Base-by-base conservation (phyloP, 2,888 invertebrate genomes). In the Dryomyza anilis region DNA sequence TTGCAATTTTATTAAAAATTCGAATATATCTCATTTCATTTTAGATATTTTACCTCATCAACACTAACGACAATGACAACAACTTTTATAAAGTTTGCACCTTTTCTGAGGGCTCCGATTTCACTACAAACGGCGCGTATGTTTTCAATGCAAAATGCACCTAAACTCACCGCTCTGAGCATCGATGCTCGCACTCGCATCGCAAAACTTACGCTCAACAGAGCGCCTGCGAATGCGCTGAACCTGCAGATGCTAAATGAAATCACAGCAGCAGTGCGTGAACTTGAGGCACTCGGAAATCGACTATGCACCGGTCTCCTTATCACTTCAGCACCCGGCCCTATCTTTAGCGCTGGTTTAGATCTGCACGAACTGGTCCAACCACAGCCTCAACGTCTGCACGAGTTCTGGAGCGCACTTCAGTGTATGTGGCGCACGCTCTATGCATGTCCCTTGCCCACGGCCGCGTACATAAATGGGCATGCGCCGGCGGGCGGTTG, bases 401-500 rank as follows among this genome's bases (percentile, higher is more conserved):
- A 30, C 43, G 21, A 19, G 3, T 23, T 63, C 8, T 66, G 63
- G 58, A 6, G n/a, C 6, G 19, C 66, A 14, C 25, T 66, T n/a
- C 66, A 63, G 39, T 59, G 63, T 56, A 19, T 63, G 21, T 66
- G 66, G 66, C 50, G 30, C 6, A 39, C 59, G 5, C 27, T 64
- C 1, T 66, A 39, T 36, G 25, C 36, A 1, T 43, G 55, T 2
- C n/a, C 55, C 1, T 29, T 66, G 10, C 55, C 48, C 21, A 64
- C 63, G 2, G 63, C 58, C 8, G 63, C 56, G 55, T 36, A 58
- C 3, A 56, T 67, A 8, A 64, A 67, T 46, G 67, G 67, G 0
- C 67, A 67, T 3, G 50, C 90, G 1, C 91, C 91, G 56, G 92
- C 91, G 27, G 92, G 93, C 5, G 94, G 94, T 1, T 94, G 93